These are phyloP conservation scores for Apaloderma vittatum DNA, from an alignment of 2,113 vertebrate genomes.

Conservation along the genomic window DNA sequence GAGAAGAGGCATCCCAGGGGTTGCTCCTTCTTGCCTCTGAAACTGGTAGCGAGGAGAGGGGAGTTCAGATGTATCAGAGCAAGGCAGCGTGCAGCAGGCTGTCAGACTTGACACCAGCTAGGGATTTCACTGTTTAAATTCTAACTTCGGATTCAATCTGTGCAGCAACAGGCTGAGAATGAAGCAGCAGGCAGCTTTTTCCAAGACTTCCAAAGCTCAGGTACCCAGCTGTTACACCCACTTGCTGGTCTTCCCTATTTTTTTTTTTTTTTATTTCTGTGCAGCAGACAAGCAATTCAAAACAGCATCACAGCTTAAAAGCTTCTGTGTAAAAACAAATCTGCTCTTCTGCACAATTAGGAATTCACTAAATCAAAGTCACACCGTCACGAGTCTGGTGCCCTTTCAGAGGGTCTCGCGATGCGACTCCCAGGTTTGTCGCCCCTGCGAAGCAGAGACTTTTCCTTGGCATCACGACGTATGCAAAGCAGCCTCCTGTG, in stretches of 20 bases:
- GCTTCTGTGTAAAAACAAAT: constrained; percentile 46
- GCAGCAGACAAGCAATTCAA: not conserved
- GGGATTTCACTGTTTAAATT: constrained; percentile 69
- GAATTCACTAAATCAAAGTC: constrained; percentile 5
- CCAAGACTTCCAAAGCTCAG: constrained; percentile 56
- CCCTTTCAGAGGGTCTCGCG: not conserved
- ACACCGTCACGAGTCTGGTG: not conserved
- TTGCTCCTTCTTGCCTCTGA: not conserved
- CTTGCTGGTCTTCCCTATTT: constrained; percentile 38
- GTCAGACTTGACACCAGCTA: constrained; percentile 58
- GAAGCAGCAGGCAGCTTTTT: constrained; percentile 54
- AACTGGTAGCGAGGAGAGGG: not conserved
- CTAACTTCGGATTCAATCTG: constrained; percentile 62
- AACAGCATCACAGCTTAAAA: constrained; percentile 43
- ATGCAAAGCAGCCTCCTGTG: not conserved
- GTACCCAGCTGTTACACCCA: constrained; percentile 72
- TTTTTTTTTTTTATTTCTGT: not conserved
- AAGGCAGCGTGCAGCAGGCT: constrained; percentile 33
- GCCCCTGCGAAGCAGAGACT: not conserved
- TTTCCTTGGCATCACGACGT: not conserved
- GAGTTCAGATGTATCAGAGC: constrained; percentile 29
- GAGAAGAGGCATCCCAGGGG: not conserved
- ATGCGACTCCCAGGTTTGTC: not conserved
- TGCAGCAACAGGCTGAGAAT: constrained; percentile 47
- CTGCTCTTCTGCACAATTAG: constrained; percentile 19